These are phyloP conservation scores for Pomacea maculata DNA, from an alignment of 1,140 invertebrate species.

Conservation along the genomic window DNA sequence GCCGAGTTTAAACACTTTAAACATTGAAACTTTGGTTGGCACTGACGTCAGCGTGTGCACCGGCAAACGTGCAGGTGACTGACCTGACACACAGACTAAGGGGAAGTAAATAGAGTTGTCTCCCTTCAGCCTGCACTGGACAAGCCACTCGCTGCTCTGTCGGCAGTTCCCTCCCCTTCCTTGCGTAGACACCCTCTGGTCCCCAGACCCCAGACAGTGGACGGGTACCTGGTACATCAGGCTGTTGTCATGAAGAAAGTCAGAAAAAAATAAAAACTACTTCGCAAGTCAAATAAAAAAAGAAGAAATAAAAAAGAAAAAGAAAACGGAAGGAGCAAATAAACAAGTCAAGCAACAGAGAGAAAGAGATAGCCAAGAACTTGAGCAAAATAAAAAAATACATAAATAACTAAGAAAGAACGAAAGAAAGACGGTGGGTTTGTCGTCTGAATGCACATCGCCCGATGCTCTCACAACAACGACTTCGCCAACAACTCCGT, in stretches of 20 bases:
- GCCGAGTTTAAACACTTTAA: too few relatives aligned
- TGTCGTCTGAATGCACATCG: not conserved
- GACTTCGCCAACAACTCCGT: not conserved
- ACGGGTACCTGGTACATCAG: not conserved
- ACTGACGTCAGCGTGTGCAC: too few relatives aligned
- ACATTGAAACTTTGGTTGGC: too few relatives aligned
- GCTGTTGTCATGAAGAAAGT: too few relatives aligned
- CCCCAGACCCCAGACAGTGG: not conserved
- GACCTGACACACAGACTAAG: too few relatives aligned
- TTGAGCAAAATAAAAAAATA: not conserved
- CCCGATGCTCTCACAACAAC: not conserved
- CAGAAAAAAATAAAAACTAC: too few relatives aligned
- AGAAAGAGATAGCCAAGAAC: not conserved
- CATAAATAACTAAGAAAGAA: not conserved
- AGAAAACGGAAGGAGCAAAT: not conserved
- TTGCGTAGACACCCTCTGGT: not conserved
- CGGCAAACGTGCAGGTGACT: too few relatives aligned
- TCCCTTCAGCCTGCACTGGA: not conserved
- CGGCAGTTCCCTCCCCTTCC: not conserved
- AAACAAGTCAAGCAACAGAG: not conserved
- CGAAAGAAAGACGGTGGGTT: not conserved
- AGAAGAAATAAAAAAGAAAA: not conserved
- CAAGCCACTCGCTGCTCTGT: not conserved
- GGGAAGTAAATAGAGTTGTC: too few relatives aligned
- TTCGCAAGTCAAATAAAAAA: not conserved